phyloP scores from a whole-genome alignment of 2,113 vertebrate species.

The Jacana jacana region DNA sequence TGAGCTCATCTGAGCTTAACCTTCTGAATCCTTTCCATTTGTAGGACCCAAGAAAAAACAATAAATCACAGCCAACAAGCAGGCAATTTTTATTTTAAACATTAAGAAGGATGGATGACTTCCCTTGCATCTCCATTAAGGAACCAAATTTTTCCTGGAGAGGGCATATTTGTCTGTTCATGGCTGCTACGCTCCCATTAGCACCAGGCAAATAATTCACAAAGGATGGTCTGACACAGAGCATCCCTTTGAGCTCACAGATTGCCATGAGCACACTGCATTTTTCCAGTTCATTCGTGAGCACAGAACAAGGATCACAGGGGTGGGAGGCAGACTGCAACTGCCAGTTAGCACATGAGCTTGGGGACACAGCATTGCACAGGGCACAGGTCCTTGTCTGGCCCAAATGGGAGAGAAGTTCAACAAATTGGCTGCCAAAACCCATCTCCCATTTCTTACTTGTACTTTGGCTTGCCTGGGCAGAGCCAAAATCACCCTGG shows the following conservation, averaged over 20 bases:
- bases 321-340: not conserved
- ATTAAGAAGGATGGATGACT: not conserved
- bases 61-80: not conserved
- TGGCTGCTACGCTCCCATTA: not conserved
- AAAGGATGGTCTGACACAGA: not conserved
- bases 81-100: not conserved
- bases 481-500: not conserved
- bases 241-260: not conserved
- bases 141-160: not conserved
- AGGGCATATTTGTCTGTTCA: not conserved
- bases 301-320: not conserved
- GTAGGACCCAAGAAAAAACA: not conserved
- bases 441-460: not conserved
- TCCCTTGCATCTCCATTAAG: not conserved
- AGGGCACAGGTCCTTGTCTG: not conserved
- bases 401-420: not conserved
- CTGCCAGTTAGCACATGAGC: fast-evolving
- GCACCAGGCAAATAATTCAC: not conserved
- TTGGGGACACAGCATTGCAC: not conserved
- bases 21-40: constrained; percentile 40
- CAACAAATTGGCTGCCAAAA: not conserved
- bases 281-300: not conserved
- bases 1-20: constrained; percentile 61
- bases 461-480: not conserved
- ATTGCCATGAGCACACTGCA: fast-evolving